phyloP scores from a whole-genome alignment of 2,113 vertebrate species.

The Upupa epops region DNA sequence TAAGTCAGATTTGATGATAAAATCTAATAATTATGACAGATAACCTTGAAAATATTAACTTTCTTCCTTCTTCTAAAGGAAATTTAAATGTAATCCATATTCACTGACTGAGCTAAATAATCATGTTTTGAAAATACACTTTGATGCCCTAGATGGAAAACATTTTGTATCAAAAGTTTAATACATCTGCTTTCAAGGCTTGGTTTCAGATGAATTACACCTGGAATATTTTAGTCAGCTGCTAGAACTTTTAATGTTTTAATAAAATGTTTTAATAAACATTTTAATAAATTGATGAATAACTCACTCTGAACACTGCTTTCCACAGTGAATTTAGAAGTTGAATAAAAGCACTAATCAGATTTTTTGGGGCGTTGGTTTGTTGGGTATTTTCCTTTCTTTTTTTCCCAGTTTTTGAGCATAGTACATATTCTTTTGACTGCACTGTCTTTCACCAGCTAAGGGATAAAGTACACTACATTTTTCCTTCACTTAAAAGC shows the following conservation, averaged over 20 bases:
- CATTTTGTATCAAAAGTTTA: slow-evolving; percentile 30
- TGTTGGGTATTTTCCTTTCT: too few relatives aligned
- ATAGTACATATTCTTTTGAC: not conserved
- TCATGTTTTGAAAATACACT: slow-evolving; percentile 18
- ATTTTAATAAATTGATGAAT: slow-evolving; percentile 60
- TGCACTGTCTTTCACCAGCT: not conserved
- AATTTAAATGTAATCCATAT: not conserved
- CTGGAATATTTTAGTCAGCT: slow-evolving; percentile 59
- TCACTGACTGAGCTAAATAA: not conserved
- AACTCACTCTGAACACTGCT: not conserved
- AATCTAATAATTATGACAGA: not conserved
- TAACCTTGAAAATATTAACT: not conserved
- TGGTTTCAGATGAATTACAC: slow-evolving; percentile 54
- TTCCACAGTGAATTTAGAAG: slow-evolving; percentile 12
- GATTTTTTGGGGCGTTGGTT: not conserved
- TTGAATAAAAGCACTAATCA: not conserved
- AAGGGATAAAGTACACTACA: not conserved
- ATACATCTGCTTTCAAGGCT: slow-evolving; percentile 31
- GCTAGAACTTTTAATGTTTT: slow-evolving; percentile 13
- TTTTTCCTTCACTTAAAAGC: not conserved
- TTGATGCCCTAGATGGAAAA: slow-evolving; percentile 13
- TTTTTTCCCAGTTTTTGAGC: not conserved
- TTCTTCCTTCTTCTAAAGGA: not conserved
- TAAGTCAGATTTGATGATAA: not conserved
- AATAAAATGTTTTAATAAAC: too few relatives aligned